Conservation (phyloP, 2,113 vertebrate species). For the Tragelaphus buxtoni region DNA sequence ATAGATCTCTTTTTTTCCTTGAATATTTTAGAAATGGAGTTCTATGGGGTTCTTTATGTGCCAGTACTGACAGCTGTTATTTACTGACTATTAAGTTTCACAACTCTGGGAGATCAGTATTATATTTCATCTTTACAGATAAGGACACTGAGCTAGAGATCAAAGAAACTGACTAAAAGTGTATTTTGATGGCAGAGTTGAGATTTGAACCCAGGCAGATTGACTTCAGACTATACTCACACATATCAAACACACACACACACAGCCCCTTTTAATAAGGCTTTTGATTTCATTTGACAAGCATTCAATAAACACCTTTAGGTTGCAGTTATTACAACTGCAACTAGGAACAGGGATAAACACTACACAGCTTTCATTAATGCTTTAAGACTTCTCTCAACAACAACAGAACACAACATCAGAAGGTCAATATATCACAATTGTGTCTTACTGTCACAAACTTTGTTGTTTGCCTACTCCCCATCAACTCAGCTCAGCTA, state of each 20-base stretch:
- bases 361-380: neutral
- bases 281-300: neutral
- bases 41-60: neutral
- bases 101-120: neutral
- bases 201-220: neutral
- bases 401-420: neutral
- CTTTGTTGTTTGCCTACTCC: neutral
- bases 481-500: neutral
- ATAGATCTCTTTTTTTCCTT: neutral
- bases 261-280: neutral
- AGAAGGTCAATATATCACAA: neutral
- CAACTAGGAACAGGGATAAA: neutral
- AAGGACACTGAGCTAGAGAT: neutral
- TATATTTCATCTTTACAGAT: neutral
- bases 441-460: neutral
- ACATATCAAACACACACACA: too few relatives aligned
- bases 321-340: neutral
- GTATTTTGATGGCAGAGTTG: neutral
- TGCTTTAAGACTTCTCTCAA: neutral
- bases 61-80: neutral
- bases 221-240: neutral
- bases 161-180: neutral
- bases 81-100: neutral
- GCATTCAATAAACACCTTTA: neutral
- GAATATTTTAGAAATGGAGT: neutral